A percentile compares a stretch with the other conserved stretches of the same genome.
Conservation (phyloP, 1,140 invertebrate species). For the Calliphora vicina region DNA sequence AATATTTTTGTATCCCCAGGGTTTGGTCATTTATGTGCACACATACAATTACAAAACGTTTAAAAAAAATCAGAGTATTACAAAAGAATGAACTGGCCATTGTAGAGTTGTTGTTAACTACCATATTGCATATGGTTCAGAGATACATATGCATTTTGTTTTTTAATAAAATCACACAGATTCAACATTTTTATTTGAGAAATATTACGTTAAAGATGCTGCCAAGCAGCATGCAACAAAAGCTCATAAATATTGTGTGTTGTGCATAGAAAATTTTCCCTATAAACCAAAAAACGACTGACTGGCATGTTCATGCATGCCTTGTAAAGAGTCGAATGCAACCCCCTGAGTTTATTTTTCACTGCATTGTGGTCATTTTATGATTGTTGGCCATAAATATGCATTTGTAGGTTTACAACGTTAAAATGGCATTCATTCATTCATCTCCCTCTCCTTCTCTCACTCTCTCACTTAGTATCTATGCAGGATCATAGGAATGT, state of each 20-base stretch:
- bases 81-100: background rate
- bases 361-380: slow-evolving; percentile 21
- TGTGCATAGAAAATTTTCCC: background rate
- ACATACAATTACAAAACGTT: background rate
- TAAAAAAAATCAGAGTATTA: background rate
- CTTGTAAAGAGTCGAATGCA: background rate
- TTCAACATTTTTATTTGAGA: slow-evolving; percentile 3
- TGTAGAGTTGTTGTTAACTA: background rate
- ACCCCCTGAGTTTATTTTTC: background rate
- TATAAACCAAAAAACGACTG: no score
- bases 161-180: background rate
- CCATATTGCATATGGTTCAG: background rate
- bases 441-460: background rate
- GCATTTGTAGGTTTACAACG: background rate
- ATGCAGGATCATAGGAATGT: background rate
- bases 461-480: no score
- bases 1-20: background rate
- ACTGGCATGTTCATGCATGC: no score
- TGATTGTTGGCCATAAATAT: background rate
- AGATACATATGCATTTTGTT: background rate
- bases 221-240: slow-evolving; percentile 15
- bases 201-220: background rate
- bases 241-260: slow-evolving; percentile 27
- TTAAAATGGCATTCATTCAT: background rate
- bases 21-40: background rate